These are phyloP conservation scores for Mola mola DNA, from an alignment of 2,113 vertebrate genomes.

Conservation along the genomic window DNA sequence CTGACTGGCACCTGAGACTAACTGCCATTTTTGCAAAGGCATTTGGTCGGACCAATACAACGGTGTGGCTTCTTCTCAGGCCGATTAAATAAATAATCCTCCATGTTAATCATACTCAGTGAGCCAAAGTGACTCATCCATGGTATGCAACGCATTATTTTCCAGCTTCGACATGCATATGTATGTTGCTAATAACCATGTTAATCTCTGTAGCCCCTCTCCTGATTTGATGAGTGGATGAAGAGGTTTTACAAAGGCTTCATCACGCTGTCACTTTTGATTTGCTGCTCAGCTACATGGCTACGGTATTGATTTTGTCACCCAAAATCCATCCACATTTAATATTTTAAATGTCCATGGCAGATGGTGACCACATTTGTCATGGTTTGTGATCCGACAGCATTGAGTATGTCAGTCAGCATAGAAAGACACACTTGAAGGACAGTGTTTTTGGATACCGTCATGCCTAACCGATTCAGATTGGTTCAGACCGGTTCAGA, in stretches of 20 bases:
- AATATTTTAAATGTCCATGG: constrained; percentile 35
- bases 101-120: constrained; percentile 28
- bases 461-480: too few species aligned
- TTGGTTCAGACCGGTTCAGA: too few species aligned
- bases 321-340: constrained; percentile 38
- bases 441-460: too few species aligned
- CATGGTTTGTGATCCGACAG: constrained; percentile 18
- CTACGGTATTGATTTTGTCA: constrained; percentile 36
- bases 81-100: constrained; percentile 41
- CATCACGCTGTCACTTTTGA: constrained; percentile 46
- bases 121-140: constrained; percentile 22
- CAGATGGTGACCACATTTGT: constrained; percentile 54
- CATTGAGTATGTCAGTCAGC: too few species aligned
- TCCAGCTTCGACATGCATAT: constrained; percentile 28
- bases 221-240: constrained; percentile 48
- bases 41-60: constrained; percentile 4
- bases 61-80: constrained; percentile 25
- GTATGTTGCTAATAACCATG: constrained; percentile 33
- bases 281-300: constrained; percentile 39
- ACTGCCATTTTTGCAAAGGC: background rate
- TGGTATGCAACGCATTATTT: constrained; percentile 4
- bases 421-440: too few species aligned
- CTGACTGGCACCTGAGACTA: constrained; percentile 3
- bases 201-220: constrained; percentile 35
- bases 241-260: constrained; percentile 45